phyloP scores from a whole-genome alignment of 2,113 vertebrate species.

The Gorsachius goisagi region DNA sequence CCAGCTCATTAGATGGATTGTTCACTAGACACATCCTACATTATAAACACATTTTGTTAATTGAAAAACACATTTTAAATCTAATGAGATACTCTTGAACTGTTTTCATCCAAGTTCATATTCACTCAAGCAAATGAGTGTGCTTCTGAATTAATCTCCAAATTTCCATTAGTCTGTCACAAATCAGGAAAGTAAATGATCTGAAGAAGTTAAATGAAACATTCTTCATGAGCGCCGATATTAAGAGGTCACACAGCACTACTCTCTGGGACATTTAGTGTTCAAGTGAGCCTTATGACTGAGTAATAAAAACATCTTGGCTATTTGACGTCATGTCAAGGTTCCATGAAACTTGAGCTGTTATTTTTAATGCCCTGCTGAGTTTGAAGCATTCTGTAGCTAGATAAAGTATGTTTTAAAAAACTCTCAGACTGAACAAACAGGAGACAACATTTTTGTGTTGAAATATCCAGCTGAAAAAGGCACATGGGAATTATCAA shows the following conservation, averaged over 20 bases:
- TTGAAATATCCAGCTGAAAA: not conserved
- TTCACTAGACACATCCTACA: slow-evolving; percentile 20
- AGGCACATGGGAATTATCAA: not conserved
- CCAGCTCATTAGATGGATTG: not conserved
- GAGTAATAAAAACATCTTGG: not conserved
- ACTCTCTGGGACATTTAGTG: not conserved
- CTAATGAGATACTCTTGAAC: slow-evolving; percentile 4
- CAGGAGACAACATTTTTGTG: not conserved
- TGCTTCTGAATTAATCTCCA: slow-evolving; percentile 19
- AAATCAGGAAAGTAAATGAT: slow-evolving; percentile 46
- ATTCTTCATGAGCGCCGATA: not conserved
- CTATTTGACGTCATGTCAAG: slow-evolving; percentile 36
- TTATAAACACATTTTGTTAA: slow-evolving; percentile 44
- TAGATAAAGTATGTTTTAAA: not conserved
- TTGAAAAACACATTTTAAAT: slow-evolving; percentile 17
- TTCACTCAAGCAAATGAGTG: slow-evolving; percentile 22
- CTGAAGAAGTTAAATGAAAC: slow-evolving; percentile 41
- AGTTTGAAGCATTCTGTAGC: not conserved
- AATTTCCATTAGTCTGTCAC: slow-evolving; percentile 30
- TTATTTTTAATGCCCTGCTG: not conserved
- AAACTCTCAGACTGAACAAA: not conserved
- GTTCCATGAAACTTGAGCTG: not conserved
- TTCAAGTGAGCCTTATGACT: not conserved
- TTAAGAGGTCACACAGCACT: slow-evolving; percentile 23
- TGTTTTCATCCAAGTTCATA: slow-evolving; percentile 23